Evolutionary conservation across 1,140 invertebrate species (phyloP).

Genomic region (Caenorhabditis tropicalis): DNA sequence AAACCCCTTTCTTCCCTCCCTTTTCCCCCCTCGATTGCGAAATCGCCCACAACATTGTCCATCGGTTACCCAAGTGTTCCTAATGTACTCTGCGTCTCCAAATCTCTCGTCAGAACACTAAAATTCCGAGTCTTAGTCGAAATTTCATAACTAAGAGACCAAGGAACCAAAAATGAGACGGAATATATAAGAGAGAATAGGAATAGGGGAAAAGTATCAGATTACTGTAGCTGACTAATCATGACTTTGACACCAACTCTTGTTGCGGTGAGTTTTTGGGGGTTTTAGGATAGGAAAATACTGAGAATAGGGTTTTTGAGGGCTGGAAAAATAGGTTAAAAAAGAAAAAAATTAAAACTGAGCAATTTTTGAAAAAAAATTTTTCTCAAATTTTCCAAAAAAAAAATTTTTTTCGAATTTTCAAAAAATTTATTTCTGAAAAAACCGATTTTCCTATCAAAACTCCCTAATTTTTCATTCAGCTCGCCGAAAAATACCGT

Average conservation of each 20-base stretch:
- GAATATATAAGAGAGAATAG: neutral
- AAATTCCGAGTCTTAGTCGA: neutral
- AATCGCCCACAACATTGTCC: neutral
- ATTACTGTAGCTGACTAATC: neutral
- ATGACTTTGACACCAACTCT: neutral
- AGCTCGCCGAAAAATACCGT: neutral
- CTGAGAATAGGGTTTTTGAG: too few species aligned
- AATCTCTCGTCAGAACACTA: neutral
- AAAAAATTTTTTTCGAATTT: too few species aligned
- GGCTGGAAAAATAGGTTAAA: too few species aligned
- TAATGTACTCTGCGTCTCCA: neutral
- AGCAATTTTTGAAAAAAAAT: neutral
- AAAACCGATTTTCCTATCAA: too few species aligned
- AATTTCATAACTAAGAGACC: neutral
- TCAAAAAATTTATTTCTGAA: too few species aligned
- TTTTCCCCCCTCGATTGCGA: neutral
- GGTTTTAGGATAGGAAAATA: too few species aligned
- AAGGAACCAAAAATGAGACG: neutral
- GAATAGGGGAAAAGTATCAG: neutral
- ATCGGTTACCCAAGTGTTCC: neutral
- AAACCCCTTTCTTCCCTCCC: neutral
- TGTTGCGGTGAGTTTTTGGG: neutral
- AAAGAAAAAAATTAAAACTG: too few species aligned
- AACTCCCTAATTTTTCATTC: neutral
- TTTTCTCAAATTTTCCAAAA: neutral